Percentiles rank a stretch among this genome's conserved stretches.
Evolutionary conservation across 2,888 invertebrate species (phyloP).

Genomic region (Noctua janthina): DNA sequence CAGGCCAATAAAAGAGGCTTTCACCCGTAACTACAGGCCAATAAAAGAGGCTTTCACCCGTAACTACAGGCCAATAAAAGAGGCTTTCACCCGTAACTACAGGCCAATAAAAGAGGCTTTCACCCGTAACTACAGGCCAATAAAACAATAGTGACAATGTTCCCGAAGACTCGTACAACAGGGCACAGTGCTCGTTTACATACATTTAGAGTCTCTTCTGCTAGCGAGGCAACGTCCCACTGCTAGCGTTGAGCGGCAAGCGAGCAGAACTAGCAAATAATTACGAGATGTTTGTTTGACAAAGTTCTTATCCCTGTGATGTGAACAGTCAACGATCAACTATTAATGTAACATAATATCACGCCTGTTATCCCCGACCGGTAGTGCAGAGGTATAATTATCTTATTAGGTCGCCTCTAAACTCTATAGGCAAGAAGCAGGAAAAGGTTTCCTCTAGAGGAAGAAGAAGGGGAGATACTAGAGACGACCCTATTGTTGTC

Average conservation of each 20-base stretch:
- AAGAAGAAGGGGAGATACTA: too few species aligned
- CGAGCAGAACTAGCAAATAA: background rate
- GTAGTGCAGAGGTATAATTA: too few species aligned
- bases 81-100: background rate
- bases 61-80: background rate
- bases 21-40: background rate
- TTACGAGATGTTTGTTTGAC: background rate
- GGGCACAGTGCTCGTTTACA: conserved; percentile 44
- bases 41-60: background rate
- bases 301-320: background rate
- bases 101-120: conserved; percentile 5
- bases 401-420: too few species aligned
- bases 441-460: too few species aligned
- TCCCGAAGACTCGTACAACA: background rate
- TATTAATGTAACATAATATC: too few species aligned
- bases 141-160: conserved; percentile 29
- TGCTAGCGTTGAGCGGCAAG: background rate
- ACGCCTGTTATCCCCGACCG: too few species aligned
- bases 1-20: background rate
- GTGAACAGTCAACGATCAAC: background rate
- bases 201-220: conserved; percentile 43
- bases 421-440: too few species aligned
- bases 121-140: background rate
- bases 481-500: too few species aligned
- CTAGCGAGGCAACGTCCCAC: background rate